These are phyloP conservation scores for Glareola pratincola DNA, from an alignment of 2,113 vertebrate genomes.

Conservation along the genomic window DNA sequence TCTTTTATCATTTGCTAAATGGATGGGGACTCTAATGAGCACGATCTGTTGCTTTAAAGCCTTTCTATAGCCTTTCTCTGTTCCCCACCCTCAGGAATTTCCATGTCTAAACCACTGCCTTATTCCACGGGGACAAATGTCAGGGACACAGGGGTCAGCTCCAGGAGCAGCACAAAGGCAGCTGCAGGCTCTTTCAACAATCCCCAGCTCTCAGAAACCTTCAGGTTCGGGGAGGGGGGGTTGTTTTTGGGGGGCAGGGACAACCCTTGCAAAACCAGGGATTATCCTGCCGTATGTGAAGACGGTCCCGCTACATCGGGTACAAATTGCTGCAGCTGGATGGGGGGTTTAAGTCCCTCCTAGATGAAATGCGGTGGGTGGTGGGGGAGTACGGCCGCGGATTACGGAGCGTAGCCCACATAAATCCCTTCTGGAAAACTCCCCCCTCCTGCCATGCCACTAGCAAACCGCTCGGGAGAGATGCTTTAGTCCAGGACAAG, in stretches of 20 bases:
- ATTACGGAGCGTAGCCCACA: not conserved
- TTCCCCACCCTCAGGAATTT: conserved; percentile 63
- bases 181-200: conserved; percentile 36
- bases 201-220: not conserved
- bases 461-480: not conserved
- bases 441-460: not conserved
- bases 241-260: not conserved
- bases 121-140: conserved; percentile 57
- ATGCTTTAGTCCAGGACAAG: not conserved
- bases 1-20: conserved; percentile 35
- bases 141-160: conserved; percentile 45
- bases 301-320: not conserved
- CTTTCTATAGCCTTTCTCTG: not conserved
- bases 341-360: not conserved
- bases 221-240: not conserved
- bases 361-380: not conserved
- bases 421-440: conserved; percentile 38
- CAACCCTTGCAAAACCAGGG: not conserved
- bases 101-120: conserved; percentile 40
- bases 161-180: conserved; percentile 50
- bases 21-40: conserved; percentile 50
- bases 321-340: conserved; percentile 32
- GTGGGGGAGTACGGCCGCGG: accelerated
- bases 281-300: not conserved
- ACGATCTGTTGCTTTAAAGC: conserved; percentile 33